phyloP scores from a whole-genome alignment of 2,797 vertebrate genomes.

The Melanogrammus aeglefinus region DNA sequence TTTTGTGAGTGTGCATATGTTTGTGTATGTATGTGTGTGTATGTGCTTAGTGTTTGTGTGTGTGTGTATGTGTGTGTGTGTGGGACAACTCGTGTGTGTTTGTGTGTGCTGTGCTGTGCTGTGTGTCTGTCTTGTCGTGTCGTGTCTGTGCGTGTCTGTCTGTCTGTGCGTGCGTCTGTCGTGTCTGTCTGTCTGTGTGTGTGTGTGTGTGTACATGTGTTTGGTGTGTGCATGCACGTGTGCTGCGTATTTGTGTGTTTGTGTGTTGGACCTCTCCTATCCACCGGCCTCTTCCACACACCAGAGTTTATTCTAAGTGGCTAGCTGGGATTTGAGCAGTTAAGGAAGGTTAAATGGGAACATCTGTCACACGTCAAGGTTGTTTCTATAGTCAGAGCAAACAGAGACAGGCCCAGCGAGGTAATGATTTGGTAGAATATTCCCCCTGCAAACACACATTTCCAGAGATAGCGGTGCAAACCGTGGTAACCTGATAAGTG shows the following conservation, averaged over 20 bases:
- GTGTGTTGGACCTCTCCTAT: slow-evolving; percentile 45
- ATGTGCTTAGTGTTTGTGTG: no score
- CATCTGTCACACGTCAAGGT: slow-evolving; percentile 73
- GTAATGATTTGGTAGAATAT: slow-evolving; percentile 43
- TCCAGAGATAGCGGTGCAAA: slow-evolving; percentile 23
- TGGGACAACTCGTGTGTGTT: background rate
- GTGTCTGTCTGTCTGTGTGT: slow-evolving; percentile 5
- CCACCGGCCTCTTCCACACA: slow-evolving; percentile 47
- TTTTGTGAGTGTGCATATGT: no score
- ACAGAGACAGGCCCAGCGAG: slow-evolving; percentile 41
- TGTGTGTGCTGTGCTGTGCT: background rate
- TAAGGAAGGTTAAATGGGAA: slow-evolving; percentile 67
- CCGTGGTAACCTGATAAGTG: slow-evolving; percentile 7
- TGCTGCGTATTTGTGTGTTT: slow-evolving; percentile 4
- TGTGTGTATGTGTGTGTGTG: no score
- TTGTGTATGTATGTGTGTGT: background rate
- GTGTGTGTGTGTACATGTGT: slow-evolving; percentile 26
- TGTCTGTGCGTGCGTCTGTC: no score
- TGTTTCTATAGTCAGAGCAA: slow-evolving; percentile 54
- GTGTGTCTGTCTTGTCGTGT: no score
- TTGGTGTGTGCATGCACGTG: background rate
- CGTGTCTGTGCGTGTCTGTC: no score
- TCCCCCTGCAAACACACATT: slow-evolving; percentile 23
- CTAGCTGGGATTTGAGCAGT: slow-evolving; percentile 75
- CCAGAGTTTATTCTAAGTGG: slow-evolving; percentile 65